These are phyloP conservation scores for Girardinichthys multiradiatus DNA, from an alignment of 2,113 vertebrate genomes.

Conservation along the genomic window DNA sequence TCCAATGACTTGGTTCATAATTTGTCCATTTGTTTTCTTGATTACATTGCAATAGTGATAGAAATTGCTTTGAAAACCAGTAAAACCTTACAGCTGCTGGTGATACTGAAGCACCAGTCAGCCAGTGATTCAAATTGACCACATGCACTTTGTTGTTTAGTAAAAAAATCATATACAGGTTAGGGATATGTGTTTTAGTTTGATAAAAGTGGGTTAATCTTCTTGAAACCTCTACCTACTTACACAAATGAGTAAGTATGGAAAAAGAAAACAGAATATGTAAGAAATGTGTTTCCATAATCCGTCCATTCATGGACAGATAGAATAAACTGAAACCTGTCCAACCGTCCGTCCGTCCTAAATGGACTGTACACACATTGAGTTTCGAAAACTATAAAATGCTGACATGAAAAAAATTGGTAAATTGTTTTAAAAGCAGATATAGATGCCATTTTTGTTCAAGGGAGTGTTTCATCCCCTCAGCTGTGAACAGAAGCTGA, in stretches of 20 bases:
- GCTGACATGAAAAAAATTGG: background rate
- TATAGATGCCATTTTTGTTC: conserved; percentile 10
- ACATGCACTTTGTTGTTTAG: background rate
- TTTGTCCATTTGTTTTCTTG: background rate
- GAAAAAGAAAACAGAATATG: too few relatives aligned
- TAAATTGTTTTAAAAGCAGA: conserved; percentile 2
- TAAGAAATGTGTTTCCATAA: too few relatives aligned
- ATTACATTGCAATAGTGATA: background rate
- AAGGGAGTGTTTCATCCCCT: conserved; percentile 12
- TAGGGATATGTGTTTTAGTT: too few relatives aligned
- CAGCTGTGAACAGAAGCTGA: conserved; percentile 13
- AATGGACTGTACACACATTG: background rate
- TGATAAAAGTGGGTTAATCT: background rate
- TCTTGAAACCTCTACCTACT: background rate
- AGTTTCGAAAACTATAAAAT: background rate
- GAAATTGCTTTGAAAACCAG: conserved; percentile 1
- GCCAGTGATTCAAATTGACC: too few relatives aligned
- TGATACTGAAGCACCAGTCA: background rate
- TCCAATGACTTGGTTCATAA: conserved; percentile 38
- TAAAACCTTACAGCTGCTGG: background rate
- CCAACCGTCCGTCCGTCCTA: background rate
- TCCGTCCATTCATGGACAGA: too few relatives aligned
- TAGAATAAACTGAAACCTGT: too few relatives aligned
- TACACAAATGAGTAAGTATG: background rate
- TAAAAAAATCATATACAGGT: background rate